Conservation (phyloP, 2,113 vertebrate genomes). For the Rattus norvegicus region GRCr8 NC_086023.1:51690501-51691000, state of each 20-base stretch:
- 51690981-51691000: conserved; percentile 29
- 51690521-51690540: not conserved
- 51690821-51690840: conserved; percentile 47
- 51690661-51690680: conserved; percentile 25
- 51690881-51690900: not conserved
- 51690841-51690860: not conserved
- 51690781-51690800: conserved; percentile 52
- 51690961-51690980: not conserved
- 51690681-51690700: conserved; percentile 53
- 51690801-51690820: conserved; percentile 16
- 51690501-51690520: not conserved
- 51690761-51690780: not conserved
- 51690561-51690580: not conserved
- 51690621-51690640: conserved; percentile 12
- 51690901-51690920: not conserved
- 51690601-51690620: not conserved
- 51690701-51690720: conserved; percentile 38
- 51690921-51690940: conserved; percentile 19
- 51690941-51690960: not conserved
- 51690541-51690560: not conserved
- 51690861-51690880: not conserved
- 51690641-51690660: conserved; percentile 20
- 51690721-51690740: conserved; percentile 59
- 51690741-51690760: conserved; percentile 35
- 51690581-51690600: not conserved